phyloP scores from a whole-genome alignment of 2,797 vertebrate genomes.

The Scyliorhinus canicula region DNA sequence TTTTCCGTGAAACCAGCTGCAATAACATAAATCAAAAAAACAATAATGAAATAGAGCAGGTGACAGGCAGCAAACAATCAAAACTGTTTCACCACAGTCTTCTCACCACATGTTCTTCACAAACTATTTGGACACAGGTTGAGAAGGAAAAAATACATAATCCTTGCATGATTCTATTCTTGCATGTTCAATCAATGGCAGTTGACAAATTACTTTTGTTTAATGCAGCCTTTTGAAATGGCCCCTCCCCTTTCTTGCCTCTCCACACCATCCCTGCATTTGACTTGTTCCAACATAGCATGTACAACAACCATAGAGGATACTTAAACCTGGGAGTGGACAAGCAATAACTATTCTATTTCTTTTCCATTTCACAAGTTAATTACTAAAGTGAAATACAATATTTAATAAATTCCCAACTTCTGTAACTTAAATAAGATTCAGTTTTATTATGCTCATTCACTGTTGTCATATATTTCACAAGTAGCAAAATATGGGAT shows the following conservation, averaged over 20 bases:
- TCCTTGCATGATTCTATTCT: not conserved
- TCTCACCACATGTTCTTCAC: not conserved
- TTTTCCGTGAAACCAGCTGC: slow-evolving; percentile 97
- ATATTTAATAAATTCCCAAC: not conserved
- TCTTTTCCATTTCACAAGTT: not conserved
- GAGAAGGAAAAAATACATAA: not conserved
- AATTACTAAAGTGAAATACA: not conserved
- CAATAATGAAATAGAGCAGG: too few relatives aligned
- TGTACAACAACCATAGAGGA: not conserved
- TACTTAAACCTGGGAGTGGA: not conserved
- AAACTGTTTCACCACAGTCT: not conserved
- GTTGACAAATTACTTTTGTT: not conserved
- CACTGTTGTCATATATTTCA: not conserved
- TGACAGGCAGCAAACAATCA: too few relatives aligned
- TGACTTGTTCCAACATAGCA: not conserved
- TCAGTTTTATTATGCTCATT: not conserved
- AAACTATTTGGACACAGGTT: not conserved
- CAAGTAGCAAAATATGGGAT: not conserved
- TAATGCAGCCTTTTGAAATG: not conserved
- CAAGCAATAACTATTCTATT: not conserved
- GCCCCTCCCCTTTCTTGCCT: not conserved
- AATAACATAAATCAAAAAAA: not conserved
- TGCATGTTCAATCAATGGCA: not conserved
- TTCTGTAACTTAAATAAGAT: not conserved
- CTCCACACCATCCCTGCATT: not conserved